A percentile compares a stretch with the other conserved stretches of the same genome.
Evolutionary conservation across 2,113 vertebrate species (phyloP).

Genomic region (Indicator maculatus): DNA sequence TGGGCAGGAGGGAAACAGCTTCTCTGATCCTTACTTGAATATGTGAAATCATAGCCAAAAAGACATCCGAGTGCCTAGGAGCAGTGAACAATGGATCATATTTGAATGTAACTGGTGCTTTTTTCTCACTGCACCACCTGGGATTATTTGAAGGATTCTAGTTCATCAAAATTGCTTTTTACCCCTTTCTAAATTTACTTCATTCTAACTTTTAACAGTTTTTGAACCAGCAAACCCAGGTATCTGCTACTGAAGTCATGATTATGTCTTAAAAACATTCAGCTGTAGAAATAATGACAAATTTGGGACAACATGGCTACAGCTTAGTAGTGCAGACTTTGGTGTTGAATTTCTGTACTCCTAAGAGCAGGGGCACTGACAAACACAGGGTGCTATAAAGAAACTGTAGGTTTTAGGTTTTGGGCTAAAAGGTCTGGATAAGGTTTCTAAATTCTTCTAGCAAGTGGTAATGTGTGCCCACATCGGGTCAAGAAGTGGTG

Average conservation of each 20-base stretch:
- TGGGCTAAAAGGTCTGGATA: neutral
- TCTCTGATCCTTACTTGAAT: neutral
- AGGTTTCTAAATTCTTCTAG: neutral
- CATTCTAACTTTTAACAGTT: neutral
- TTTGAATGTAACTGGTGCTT: neutral
- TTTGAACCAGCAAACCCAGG: neutral
- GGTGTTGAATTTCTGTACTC: neutral
- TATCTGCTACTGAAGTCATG: neutral
- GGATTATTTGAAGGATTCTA: neutral
- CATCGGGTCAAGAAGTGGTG: neutral
- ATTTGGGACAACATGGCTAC: neutral
- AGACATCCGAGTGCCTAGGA: neutral
- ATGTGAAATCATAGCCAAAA: neutral
- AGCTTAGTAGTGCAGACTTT: neutral
- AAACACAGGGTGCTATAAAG: neutral
- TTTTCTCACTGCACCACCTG: neutral
- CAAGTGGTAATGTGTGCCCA: neutral
- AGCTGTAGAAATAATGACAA: neutral
- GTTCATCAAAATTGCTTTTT: neutral
- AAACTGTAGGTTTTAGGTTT: neutral
- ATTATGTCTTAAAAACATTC: neutral
- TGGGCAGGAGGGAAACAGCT: neutral
- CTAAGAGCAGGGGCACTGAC: neutral
- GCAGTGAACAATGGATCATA: rapidly evolving
- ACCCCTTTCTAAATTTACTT: neutral